Evolutionary conservation across 2,797 vertebrate species (phyloP), one percentile per base, ranked within the genome.

Genomic region (Salarias fasciatus): DNA sequence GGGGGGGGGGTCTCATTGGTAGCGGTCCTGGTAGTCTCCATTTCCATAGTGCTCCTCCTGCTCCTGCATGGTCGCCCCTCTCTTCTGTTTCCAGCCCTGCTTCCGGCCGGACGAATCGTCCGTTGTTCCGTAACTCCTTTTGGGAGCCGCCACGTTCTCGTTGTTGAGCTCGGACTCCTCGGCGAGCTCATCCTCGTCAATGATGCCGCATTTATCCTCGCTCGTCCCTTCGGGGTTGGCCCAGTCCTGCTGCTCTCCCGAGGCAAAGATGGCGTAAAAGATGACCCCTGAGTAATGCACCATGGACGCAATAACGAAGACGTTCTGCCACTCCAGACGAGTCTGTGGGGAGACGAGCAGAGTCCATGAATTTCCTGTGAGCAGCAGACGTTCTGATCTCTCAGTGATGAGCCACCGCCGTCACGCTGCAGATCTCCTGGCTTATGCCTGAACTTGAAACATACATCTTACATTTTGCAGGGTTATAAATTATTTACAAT

Each of bases 251-350:
- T 98, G 95, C 79, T 99, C 98, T 30, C 97, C 97, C 3, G 98
- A 99, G n/a, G 97, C 98, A 80, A 99, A 99, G 87, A 98, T 92
- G 38, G 93, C 98, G 0, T 99, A 99, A 92, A 99, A 99, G 89
- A 99, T 90, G 64, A 99, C 97, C 0, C 98, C 97, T 3, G 95
- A 90, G 91, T 99, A 99, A 80, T 99, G 98, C 64, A 99, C 97
- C 80, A 98, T 92, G 48, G 98, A 91, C 0, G 98, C 98, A 6
- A 99, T 99, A 69, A 99, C 67, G 63, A 99, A 99, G 66, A 99
- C 97, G 0, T 98, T 92, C 90, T 99, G 98, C 98, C 98, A 99
- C 83, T 99, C 98, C 78, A 97, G 93, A 0, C 97, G 96, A 14
- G 96, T 98, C 98, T 99, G 89, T 64, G 77, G 75, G 50, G 47